Percentiles rank a stretch among this genome's conserved stretches.
These are phyloP conservation scores for Acleris emargana DNA, from an alignment of 2,888 invertebrate species.

Conservation along the genomic window DNA sequence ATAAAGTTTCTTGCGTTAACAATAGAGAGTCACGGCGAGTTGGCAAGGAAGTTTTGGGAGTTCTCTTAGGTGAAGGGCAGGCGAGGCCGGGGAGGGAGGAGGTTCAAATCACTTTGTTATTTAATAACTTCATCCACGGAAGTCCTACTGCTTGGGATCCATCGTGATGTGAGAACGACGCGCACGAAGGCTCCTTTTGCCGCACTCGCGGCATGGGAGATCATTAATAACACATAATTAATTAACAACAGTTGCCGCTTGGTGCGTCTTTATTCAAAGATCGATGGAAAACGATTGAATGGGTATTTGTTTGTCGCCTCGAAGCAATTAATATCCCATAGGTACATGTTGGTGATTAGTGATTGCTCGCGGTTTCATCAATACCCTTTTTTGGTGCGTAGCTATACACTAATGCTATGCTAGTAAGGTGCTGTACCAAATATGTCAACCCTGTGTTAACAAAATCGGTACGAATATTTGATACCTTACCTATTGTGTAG, in stretches of 20 bases:
- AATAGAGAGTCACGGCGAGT: constrained; percentile 30
- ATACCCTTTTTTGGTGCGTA: too few species aligned
- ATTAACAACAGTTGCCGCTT: constrained; percentile 24
- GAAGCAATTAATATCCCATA: constrained; percentile 5
- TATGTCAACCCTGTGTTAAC: too few species aligned
- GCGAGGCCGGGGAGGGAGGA: neutral
- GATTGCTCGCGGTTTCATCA: neutral
- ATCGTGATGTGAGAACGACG: constrained; percentile 23
- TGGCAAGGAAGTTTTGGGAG: constrained; percentile 24
- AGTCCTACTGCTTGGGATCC: constrained; percentile 6
- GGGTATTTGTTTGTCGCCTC: constrained; percentile 1
- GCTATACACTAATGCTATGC: too few species aligned
- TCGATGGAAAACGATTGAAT: constrained; percentile 10
- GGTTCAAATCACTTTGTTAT: constrained; percentile 34
- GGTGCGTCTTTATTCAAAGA: constrained; percentile 22
- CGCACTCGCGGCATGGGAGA: constrained; percentile 33
- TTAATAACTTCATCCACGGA: constrained; percentile 21
- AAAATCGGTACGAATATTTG: too few species aligned
- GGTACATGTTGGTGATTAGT: neutral
- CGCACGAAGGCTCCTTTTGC: constrained; percentile 23
- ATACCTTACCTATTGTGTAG: too few species aligned
- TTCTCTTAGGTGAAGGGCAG: constrained; percentile 10
- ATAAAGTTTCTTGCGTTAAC: constrained; percentile 34
- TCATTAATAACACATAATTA: constrained; percentile 36
- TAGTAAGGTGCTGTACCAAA: too few species aligned